Percentiles rank a stretch among this genome's conserved stretches.
Evolutionary conservation across 2,113 vertebrate genomes (phyloP).

Genomic region (Paralichthys olivaceus): DNA sequence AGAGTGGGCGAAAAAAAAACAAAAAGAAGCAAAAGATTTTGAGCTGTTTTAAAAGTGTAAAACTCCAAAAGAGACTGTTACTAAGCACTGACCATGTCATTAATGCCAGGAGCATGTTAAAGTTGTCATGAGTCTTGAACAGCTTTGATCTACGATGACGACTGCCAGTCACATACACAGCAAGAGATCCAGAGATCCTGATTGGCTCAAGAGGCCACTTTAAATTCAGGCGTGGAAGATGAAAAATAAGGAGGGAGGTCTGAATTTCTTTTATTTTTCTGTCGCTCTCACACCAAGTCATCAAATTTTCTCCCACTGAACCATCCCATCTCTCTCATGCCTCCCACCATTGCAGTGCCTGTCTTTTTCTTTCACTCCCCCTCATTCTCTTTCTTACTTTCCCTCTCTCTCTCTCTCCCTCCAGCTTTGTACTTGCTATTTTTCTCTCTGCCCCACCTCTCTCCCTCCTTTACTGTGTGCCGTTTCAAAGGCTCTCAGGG

Average conservation of each 20-base stretch:
- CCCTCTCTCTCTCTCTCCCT: constrained; percentile 9
- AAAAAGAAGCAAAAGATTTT: too few species aligned
- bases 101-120: too few species aligned
- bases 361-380: constrained; percentile 11
- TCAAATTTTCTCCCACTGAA: constrained; percentile 36
- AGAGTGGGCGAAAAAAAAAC: too few species aligned
- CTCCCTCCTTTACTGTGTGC: constrained; percentile 24
- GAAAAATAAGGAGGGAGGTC: constrained; percentile 11
- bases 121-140: too few species aligned
- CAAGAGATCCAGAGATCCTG: not conserved
- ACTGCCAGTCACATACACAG: not conserved
- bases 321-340: constrained; percentile 6
- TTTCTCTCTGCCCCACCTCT: constrained; percentile 22
- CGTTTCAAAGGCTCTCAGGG: constrained; percentile 47
- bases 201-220: not conserved
- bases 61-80: too few species aligned
- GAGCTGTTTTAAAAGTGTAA: too few species aligned
- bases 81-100: too few species aligned
- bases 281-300: constrained; percentile 14
- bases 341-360: constrained; percentile 10
- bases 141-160: too few species aligned
- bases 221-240: not conserved
- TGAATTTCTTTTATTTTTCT: constrained; percentile 51
- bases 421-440: constrained; percentile 46
- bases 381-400: constrained; percentile 6